phyloP scores from a whole-genome alignment of 2,113 vertebrate species.

The Brachypodius melanocephalos region DNA sequence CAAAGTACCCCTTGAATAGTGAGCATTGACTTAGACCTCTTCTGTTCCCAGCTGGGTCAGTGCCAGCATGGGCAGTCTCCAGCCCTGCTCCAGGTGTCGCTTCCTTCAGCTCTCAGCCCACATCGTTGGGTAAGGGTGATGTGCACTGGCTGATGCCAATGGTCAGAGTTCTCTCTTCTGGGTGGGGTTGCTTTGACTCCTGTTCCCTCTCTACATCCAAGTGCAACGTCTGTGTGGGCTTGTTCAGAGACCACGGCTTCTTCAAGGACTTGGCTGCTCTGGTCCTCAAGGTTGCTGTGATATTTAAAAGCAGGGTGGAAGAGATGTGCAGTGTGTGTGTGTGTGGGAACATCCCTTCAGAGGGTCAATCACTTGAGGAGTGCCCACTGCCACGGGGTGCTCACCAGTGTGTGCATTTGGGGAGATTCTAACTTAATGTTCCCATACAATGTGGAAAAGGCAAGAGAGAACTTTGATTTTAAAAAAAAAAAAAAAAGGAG shows the following conservation, averaged over 20 bases:
- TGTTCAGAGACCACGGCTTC: neutral
- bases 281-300: neutral
- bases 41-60: fast-evolving
- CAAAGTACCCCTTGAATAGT: neutral
- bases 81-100: neutral
- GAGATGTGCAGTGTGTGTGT: neutral
- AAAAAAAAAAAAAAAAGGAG: neutral
- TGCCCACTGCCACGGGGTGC: fast-evolving
- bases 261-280: neutral
- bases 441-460: neutral
- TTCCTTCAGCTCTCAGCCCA: fast-evolving
- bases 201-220: neutral
- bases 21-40: neutral
- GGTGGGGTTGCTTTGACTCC: neutral
- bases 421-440: neutral
- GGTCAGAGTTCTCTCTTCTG: neutral
- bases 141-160: neutral
- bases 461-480: neutral
- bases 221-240: neutral
- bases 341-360: neutral
- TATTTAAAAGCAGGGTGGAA: neutral
- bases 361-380: neutral
- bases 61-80: neutral
- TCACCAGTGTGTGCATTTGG: neutral
- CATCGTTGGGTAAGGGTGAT: neutral